Percentiles rank a stretch among this genome's conserved stretches.
phyloP scores from a whole-genome alignment of 2,888 invertebrate species.

The Gnatocerus cornutus region DNA sequence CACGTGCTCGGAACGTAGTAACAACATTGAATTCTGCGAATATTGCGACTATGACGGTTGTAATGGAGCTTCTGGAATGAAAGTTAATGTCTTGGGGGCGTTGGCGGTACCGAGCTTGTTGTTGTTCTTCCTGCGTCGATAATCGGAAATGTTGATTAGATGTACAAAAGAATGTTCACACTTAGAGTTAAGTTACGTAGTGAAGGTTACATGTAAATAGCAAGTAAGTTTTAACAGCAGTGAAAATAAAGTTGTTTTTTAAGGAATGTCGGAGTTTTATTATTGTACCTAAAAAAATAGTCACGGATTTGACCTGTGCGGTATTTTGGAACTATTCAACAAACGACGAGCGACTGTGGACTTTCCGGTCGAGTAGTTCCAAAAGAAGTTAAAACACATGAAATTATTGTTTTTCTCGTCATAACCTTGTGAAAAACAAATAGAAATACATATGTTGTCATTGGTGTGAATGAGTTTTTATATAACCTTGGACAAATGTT shows the following conservation, averaged over 20 bases:
- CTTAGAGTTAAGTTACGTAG: conserved; percentile 1
- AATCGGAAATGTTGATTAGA: conserved; percentile 19
- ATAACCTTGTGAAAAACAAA: too few relatives aligned
- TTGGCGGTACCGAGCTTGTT: conserved; percentile 56
- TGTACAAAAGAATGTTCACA: conserved; percentile 32
- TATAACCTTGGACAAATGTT: too few relatives aligned
- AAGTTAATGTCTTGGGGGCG: conserved; percentile 70
- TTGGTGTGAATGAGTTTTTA: too few relatives aligned
- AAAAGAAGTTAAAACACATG: too few relatives aligned
- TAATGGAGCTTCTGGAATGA: conserved; percentile 75
- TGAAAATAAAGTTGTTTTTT: not conserved
- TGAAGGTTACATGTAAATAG: conserved; percentile 2
- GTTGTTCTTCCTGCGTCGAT: conserved; percentile 43
- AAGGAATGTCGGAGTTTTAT: not conserved
- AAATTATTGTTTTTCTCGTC: too few relatives aligned
- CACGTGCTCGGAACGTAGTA: conserved; percentile 24
- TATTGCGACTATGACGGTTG: conserved; percentile 82
- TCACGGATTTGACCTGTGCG: too few relatives aligned
- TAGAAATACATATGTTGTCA: too few relatives aligned
- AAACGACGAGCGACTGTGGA: too few relatives aligned
- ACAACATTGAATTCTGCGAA: conserved; percentile 75
- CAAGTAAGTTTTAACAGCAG: not conserved
- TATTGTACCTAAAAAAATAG: too few relatives aligned
- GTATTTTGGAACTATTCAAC: too few relatives aligned
- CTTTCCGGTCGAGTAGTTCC: too few relatives aligned